Evolutionary conservation across 2,797 vertebrate genomes (phyloP), one percentile per base, ranked within the genome.

Genomic region (Antrozous pallidus): DNA sequence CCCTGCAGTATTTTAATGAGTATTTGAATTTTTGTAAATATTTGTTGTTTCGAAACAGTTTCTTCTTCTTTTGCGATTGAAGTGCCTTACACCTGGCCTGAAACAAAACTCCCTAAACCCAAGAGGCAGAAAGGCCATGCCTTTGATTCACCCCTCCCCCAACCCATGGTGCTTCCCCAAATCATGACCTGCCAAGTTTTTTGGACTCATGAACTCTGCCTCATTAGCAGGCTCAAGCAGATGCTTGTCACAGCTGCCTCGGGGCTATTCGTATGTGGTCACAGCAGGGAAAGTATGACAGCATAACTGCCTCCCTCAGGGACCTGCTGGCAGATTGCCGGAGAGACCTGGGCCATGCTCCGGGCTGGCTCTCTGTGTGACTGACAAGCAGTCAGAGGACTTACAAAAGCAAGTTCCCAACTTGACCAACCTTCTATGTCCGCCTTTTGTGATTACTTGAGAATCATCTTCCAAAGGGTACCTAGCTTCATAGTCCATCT

Each of bases 171-270:
- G 5, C 51, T 71, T 91, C 95, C 77, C 40, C 69, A 58, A 88
- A 87, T 70, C 75, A 88, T 58, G 85, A 90, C 65, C 73, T 94
- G 93, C 91, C 87, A 65, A 83, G 63, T 14, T 71, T 91, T 96
- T 77, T 90, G 89, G 92, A 93, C 88, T 96, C 67, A 8, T 86
- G 94, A 90, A 90, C 88, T 93, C 90, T 81, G 80, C 67, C 67
- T 95, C 93, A 63, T 82, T 47, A 83, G 85, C 42, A 77, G 87
- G 42, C 81, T 94, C 71, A 58, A 85, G 86, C 79, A 92, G 84
- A 93, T 88, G 93, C 79, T 80, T 93, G 94, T 93, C 91, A 82
- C 88, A 93, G 91, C 93, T 94, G 89, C 84, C 73, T 93, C 70
- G 49, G 28, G 94, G 80, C 45, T 77, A 38, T 40, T 14, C 56